Evolutionary conservation across 2,113 vertebrate genomes (phyloP), one percentile per base, ranked within the genome.

Genomic region (Plectropomus leopardus): DNA sequence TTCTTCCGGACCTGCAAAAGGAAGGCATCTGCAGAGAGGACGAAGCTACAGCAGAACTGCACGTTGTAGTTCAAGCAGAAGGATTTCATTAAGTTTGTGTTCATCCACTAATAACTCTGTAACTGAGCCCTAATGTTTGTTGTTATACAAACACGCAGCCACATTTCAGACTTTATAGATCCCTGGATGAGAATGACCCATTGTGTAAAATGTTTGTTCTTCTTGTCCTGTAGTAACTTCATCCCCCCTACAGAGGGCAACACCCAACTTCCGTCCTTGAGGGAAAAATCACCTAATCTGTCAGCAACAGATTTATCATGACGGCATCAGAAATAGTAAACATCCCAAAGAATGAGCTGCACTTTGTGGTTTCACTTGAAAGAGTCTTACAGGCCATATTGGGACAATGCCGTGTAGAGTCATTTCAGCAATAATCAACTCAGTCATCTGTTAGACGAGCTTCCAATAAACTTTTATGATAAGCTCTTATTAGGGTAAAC

Each of bases 161-260:
- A 40, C 23, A 11, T 44, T 26, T 36, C 28, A 48, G 30, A n/a
- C 23, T 16, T 68, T 60, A 8, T 13, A 16, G 6, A 30, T 34
- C 14, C 15, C 16, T 26, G 34, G 64, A n/a, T 36, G 0, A 15
- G 10, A 48, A 50, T 11, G 6, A 23, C 5, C 17, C 13, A 4
- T 34, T 58, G 21, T 45, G 24, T 58, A 14, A 44, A 36, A 28
- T 44, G 16, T 9, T 26, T n/a, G 26, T 23, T 16, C 26, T 7
- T 19, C 26, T 13, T 21, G 3, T 58, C n/a, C 19, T 86, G 86
- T n/a, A 71, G 70, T 74, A 64, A 34, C 70, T 16, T 24, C 21
- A 24, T 24, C 50, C 30, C 30, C 30, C 84, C 86, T 76, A 80
- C 54, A 91, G 86, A 67, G 85, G 88, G 84, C 84, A 72, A 80